A percentile compares a stretch with the other conserved stretches of the same genome.
Conservation (phyloP, 2,113 vertebrate genomes). For the Camelus dromedarius region DNA sequence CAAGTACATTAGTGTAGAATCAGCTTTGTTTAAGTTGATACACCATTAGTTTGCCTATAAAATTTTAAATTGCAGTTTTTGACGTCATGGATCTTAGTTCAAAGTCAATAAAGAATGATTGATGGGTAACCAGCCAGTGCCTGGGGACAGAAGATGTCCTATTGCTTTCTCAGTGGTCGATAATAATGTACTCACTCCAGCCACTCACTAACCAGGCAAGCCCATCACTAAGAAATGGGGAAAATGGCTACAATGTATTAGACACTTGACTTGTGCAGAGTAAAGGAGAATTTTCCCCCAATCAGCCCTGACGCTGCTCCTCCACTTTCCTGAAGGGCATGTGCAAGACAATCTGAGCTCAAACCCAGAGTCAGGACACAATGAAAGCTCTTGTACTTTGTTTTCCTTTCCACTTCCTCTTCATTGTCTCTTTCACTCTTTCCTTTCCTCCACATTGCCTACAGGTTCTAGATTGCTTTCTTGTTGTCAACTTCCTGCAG, state of each 20-base stretch:
- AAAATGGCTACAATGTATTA: not conserved
- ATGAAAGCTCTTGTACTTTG: not conserved
- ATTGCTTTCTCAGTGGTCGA: constrained; percentile 49
- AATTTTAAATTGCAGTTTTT: constrained; percentile 71
- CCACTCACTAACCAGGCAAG: constrained; percentile 1
- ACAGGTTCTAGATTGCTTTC: not conserved
- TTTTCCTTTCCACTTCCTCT: not conserved
- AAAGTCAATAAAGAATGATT: constrained; percentile 76
- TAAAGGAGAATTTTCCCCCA: not conserved
- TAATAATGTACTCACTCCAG: constrained; percentile 38
- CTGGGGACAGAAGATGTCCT: constrained; percentile 60
- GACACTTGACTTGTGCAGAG: not conserved
- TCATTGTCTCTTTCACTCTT: not conserved
- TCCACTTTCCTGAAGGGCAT: not conserved
- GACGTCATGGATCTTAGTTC: constrained; percentile 60
- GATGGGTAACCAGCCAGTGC: constrained; percentile 14
- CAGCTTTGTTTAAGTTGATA: constrained; percentile 54
- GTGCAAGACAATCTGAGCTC: not conserved
- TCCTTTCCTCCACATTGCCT: not conserved
- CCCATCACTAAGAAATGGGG: not conserved
- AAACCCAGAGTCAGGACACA: not conserved
- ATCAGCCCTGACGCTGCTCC: not conserved
- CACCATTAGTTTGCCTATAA: constrained; percentile 64
- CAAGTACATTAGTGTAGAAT: constrained; percentile 63
- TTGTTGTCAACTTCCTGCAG: not conserved